A percentile compares a stretch with the other conserved stretches of the same genome.
phyloP scores from a whole-genome alignment of 2,113 vertebrate genomes.

The Panthera leo region DNA sequence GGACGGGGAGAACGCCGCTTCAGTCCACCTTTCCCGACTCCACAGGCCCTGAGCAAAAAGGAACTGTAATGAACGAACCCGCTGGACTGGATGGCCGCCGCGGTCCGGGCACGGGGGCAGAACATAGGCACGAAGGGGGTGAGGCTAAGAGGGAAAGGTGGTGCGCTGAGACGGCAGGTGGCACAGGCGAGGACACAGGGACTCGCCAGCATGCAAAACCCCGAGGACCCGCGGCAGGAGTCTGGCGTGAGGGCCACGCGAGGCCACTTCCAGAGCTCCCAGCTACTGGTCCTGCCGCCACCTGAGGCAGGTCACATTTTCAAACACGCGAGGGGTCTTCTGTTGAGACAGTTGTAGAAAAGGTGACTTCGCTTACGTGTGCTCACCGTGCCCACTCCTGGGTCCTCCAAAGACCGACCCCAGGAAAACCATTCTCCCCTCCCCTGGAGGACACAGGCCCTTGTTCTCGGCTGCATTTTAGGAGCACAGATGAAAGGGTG shows the following conservation, averaged over 20 bases:
- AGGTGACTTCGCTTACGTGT: not conserved
- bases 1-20: not conserved
- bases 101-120: not conserved
- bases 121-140: not conserved
- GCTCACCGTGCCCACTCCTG: not conserved
- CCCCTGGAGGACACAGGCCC: not conserved
- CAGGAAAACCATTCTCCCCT: not conserved
- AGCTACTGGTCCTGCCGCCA: not conserved
- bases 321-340: not conserved
- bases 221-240: not conserved
- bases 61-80: not conserved
- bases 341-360: not conserved
- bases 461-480: not conserved
- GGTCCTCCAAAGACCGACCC: not conserved
- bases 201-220: not conserved
- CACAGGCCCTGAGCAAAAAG: conserved; percentile 52
- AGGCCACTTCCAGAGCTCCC: not conserved
- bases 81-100: not conserved
- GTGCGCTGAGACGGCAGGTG: not conserved
- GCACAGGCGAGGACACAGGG: not conserved
- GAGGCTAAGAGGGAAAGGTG: not conserved
- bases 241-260: not conserved
- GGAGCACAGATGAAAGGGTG: not conserved
- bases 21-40: not conserved
- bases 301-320: not conserved